Evolutionary conservation across 2,888 invertebrate species (phyloP).

Genomic region (Acronicta leporina): DNA sequence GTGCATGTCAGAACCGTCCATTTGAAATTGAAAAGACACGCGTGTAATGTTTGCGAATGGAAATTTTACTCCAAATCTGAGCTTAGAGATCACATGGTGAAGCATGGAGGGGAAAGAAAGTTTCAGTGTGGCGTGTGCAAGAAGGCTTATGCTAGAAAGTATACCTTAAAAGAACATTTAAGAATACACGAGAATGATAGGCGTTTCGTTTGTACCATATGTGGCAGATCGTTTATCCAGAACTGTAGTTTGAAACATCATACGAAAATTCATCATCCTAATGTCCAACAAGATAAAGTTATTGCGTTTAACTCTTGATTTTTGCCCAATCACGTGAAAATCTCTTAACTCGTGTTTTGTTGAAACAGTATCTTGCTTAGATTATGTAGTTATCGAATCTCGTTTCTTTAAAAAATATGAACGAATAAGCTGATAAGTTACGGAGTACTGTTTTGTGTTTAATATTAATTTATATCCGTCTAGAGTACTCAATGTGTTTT

Average conservation of each 20-base stretch:
- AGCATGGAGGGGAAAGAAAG: slow-evolving; percentile 86
- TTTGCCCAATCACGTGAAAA: neutral
- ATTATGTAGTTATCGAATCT: neutral
- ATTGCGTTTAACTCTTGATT: slow-evolving; percentile 38
- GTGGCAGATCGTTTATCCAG: slow-evolving; percentile 79
- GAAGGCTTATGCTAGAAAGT: slow-evolving; percentile 84
- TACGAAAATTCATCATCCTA: slow-evolving; percentile 76
- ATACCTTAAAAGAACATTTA: slow-evolving; percentile 81
- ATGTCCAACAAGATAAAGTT: slow-evolving; percentile 34
- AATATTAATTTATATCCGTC: neutral
- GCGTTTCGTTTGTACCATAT: slow-evolving; percentile 75
- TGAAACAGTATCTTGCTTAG: too few relatives aligned
- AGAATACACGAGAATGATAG: slow-evolving; percentile 81
- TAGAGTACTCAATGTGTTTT: neutral
- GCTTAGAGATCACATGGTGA: slow-evolving; percentile 87
- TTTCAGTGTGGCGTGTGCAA: slow-evolving; percentile 85
- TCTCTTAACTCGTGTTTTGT: neutral
- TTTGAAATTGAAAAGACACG: slow-evolving; percentile 79
- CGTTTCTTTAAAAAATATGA: neutral
- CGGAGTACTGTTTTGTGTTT: too few relatives aligned
- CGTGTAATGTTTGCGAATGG: slow-evolving; percentile 86
- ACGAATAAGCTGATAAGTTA: neutral
- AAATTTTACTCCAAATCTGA: slow-evolving; percentile 87
- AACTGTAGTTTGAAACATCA: slow-evolving; percentile 82
- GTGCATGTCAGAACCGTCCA: slow-evolving; percentile 80